A percentile compares a stretch with the other conserved stretches of the same genome.
Conservation (phyloP, 2,113 vertebrate species). For the Amphilophus citrinellus region DNA sequence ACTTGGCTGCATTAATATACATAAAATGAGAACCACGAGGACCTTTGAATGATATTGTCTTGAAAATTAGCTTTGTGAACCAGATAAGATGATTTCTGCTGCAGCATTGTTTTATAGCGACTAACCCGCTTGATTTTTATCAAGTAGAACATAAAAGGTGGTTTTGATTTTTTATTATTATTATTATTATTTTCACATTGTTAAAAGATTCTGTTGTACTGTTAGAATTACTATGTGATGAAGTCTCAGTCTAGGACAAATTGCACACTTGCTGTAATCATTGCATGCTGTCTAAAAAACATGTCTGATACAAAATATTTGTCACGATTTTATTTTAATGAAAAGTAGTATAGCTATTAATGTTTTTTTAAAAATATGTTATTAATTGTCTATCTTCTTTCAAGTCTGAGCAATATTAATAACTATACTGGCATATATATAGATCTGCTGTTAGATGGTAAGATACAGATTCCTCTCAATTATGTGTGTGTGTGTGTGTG, state of each 20-base stretch:
- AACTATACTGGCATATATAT: background rate
- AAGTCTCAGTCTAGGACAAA: background rate
- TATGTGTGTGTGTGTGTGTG: background rate
- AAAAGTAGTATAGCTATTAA: background rate
- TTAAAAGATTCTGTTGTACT: background rate
- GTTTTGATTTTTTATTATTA: background rate
- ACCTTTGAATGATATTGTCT: background rate
- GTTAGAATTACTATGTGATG: background rate
- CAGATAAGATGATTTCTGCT: background rate
- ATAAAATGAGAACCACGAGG: background rate
- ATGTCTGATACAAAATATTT: background rate
- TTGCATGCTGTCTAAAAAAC: conserved; percentile 35
- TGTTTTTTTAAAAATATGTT: background rate
- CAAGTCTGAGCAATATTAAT: conserved; percentile 24
- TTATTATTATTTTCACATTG: conserved; percentile 8
- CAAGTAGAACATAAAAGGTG: background rate
- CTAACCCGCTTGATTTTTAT: conserved; percentile 22
- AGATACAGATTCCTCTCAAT: background rate
- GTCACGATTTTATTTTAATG: background rate
- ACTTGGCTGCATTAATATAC: background rate
- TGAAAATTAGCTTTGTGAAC: conserved; percentile 10
- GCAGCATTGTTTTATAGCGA: background rate
- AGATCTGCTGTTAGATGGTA: background rate
- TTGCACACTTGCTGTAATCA: conserved; percentile 21
- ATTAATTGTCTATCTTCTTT: background rate